phyloP scores from a whole-genome alignment of 1,140 invertebrate genomes.

The Drosophila melanogaster region DNA sequence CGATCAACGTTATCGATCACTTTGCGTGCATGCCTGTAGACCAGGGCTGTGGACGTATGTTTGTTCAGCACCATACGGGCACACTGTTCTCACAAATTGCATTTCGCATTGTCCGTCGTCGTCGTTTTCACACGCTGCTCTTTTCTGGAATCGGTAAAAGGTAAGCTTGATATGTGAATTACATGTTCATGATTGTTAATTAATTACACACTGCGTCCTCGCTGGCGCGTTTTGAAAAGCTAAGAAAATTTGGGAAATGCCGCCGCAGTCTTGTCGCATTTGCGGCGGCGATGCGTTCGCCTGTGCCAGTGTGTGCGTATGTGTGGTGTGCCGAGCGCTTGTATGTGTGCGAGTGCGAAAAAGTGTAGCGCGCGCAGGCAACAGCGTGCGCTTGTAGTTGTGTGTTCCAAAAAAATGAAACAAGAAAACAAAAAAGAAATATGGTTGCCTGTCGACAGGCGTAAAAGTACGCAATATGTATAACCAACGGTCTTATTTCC shows the following conservation, averaged over 20 bases:
- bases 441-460: slow-evolving; percentile 63
- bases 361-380: slow-evolving; percentile 78
- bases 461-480: slow-evolving; percentile 52
- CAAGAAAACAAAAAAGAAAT: slow-evolving; percentile 72
- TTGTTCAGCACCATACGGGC: slow-evolving; percentile 19
- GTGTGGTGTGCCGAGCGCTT: slow-evolving; percentile 21
- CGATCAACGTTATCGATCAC: neutral
- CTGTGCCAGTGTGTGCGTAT: slow-evolving; percentile 40
- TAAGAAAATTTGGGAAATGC: slow-evolving; percentile 53
- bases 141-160: slow-evolving; percentile 67
- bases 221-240: slow-evolving; percentile 7
- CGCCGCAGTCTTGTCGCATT: slow-evolving; percentile 57
- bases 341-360: slow-evolving; percentile 66
- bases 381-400: slow-evolving; percentile 59
- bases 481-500: slow-evolving; percentile 24
- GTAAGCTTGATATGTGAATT: slow-evolving; percentile 56
- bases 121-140: slow-evolving; percentile 74
- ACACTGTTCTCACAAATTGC: slow-evolving; percentile 56
- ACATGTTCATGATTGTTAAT: slow-evolving; percentile 16
- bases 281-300: slow-evolving; percentile 47
- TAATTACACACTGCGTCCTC: slow-evolving; percentile 17
- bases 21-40: neutral
- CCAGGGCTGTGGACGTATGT: slow-evolving; percentile 2
- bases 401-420: slow-evolving; percentile 80
- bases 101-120: slow-evolving; percentile 74